Base-by-base conservation (phyloP, 1,140 invertebrate genomes). In the Ruditapes philippinarum region DNA sequence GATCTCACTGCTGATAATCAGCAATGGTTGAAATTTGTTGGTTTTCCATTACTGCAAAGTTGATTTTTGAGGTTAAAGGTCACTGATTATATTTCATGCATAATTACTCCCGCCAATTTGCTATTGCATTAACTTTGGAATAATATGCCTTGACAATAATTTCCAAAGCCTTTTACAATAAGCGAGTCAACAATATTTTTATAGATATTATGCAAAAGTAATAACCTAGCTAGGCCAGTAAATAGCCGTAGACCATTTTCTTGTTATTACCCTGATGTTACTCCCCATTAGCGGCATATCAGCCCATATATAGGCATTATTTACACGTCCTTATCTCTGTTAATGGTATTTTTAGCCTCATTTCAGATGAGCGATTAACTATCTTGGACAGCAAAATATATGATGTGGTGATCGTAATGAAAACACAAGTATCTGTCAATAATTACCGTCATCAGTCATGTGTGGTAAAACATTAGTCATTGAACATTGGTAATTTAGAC, bases 381-480 rank as follows among this genome's bases (percentile, higher is more conserved):
- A 78, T 70, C 65, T 70, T 70, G 65, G 65, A 70, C 65, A 70
- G 65, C 25, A 70, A 70, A 70, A 70, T 70, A 70, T 17, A 70
- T 17, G 65, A 22, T 70, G 65, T 40, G 65, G 65, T 33, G n/a
- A 28, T 36, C 28, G 65, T 17, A 31, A 70, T 38, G 65, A 70
- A 70, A 70, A 70, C 65, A 70, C 65, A 70, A 70, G 65, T 70
- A 70, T 70, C 36, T 70, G 65, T 70, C 65, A 36, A 38, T 70
- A 70, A 70, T 70, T 70, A 22, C 65, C 3, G 28, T 70, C 25
- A 70, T 70, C 65, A n/a, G 14, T 70, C 65, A 70, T 70, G 25
- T 70, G 65, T 40, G 65, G 38, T 70, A 70, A 70, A 70, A 70
- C 65, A 38, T 70, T 70, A 70, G 65, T 70, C 65, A 70, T 70